Evolutionary conservation across 2,113 vertebrate genomes (phyloP).

Genomic region (Tragulus kanchil): DNA sequence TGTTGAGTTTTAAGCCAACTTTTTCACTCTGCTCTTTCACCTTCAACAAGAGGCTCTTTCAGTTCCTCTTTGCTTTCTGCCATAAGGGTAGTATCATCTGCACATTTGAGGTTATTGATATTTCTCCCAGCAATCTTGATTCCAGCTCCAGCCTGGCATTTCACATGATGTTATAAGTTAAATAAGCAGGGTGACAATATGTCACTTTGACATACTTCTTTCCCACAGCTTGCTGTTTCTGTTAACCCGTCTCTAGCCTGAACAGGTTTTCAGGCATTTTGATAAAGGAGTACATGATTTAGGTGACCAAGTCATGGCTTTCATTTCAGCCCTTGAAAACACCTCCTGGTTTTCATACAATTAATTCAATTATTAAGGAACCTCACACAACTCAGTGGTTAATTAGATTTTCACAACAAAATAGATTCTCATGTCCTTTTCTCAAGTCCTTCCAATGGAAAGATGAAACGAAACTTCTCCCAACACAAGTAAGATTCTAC

Average conservation of each 20-base stretch:
- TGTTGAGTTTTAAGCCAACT: too few species aligned
- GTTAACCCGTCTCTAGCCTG: not conserved
- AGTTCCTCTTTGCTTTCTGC: too few species aligned
- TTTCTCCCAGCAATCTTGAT: too few species aligned
- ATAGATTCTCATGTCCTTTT: constrained; percentile 51
- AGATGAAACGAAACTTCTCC: constrained; percentile 55
- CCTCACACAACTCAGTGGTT: constrained; percentile 33
- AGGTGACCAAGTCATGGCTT: not conserved
- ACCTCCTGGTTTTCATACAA: constrained; percentile 55
- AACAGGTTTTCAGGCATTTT: not conserved
- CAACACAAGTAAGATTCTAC: not conserved
- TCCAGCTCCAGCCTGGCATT: too few species aligned
- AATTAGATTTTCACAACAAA: constrained; percentile 54
- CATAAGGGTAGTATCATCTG: too few species aligned
- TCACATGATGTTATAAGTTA: too few species aligned
- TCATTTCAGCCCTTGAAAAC: constrained; percentile 69
- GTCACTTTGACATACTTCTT: too few species aligned
- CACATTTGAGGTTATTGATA: too few species aligned
- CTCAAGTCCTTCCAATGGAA: constrained; percentile 57
- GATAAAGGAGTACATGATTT: not conserved
- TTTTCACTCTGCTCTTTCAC: too few species aligned
- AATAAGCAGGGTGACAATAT: too few species aligned
- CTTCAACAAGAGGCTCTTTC: too few species aligned
- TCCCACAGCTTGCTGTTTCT: too few species aligned
- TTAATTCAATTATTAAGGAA: constrained; percentile 46